Evolutionary conservation across 2,113 vertebrate species (phyloP), one percentile per base, ranked within the genome.

Genomic region (Haemorhous mexicanus): DNA sequence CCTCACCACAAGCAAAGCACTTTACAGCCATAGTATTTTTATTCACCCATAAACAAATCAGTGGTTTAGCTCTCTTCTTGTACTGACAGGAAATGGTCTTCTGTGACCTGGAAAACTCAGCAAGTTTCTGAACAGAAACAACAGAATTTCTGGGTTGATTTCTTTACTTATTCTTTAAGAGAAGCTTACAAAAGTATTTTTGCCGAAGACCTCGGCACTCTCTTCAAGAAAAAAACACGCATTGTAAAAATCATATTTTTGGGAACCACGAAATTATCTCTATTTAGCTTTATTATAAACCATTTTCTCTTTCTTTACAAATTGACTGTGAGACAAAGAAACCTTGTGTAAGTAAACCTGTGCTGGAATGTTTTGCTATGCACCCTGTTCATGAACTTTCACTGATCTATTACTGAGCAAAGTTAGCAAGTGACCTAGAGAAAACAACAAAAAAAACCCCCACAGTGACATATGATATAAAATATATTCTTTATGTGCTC

Each of bases 51-150:
- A 84, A 92, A 90, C 86, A 93, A 96, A 92, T 89, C 62, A 39
- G 66, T 5, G 53, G 86, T 94, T 96, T 89, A 84, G 21, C 23
- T 95, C 43, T 79, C 47, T 80, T 94, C 92, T 76, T 78, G 35
- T 84, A 80, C 49, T 79, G 58, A 52, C 80, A 90, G 73, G n/a
- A 93, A 93, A 95, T 41, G 46, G 61, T 87, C 73, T 93, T 89
- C 94, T 79, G 56, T 94, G 84, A 96, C 94, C 90, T 96, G 86
- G 80, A 95, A 96, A 96, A 89, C 66, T 77, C 88, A 78, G 83
- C 73, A 93, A 87, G 76, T 68, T 94, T 96, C 62, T 89, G 61
- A 87, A 68, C 13, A 69, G 41, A 84, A 49, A 58, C 9, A 73
- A 53, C 23, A 19, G 1, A 17, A 28, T 73, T 84, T 92, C 61